Evolutionary conservation across 2,797 vertebrate genomes (phyloP).

Genomic region (Peromyscus melanophrys): DNA sequence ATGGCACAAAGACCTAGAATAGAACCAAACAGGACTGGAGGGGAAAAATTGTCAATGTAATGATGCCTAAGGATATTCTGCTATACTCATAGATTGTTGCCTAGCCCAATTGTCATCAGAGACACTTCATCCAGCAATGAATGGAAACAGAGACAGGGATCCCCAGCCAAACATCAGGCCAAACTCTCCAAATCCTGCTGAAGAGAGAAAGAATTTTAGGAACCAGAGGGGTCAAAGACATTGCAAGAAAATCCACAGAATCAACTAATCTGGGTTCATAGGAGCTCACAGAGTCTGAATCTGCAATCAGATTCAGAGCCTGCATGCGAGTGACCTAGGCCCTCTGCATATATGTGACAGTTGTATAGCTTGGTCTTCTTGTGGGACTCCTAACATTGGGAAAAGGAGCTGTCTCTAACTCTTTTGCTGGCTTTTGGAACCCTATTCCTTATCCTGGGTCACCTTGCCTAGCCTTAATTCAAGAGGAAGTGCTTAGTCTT

Average conservation of each 20-base stretch:
- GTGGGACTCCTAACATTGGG: background rate
- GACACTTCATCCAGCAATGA: background rate
- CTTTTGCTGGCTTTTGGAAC: background rate
- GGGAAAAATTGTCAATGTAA: background rate
- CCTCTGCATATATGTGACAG: background rate
- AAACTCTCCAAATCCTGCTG: background rate
- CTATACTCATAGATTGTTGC: background rate
- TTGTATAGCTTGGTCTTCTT: background rate
- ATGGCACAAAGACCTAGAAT: background rate
- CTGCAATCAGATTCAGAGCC: background rate
- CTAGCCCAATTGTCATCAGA: background rate
- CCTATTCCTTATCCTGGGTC: background rate
- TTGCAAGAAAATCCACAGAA: background rate
- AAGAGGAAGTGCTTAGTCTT: background rate
- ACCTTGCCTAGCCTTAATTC: background rate
- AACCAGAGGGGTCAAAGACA: background rate
- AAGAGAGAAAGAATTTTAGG: background rate
- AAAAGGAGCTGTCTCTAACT: background rate
- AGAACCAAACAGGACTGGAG: background rate
- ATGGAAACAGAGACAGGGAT: background rate
- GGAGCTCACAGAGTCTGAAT: background rate
- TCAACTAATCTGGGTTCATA: background rate
- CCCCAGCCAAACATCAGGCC: background rate
- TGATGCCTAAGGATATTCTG: background rate
- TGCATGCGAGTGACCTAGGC: background rate